Base-by-base conservation (phyloP, 2,888 invertebrate genomes). In the Acholoe squamosa region DNA sequence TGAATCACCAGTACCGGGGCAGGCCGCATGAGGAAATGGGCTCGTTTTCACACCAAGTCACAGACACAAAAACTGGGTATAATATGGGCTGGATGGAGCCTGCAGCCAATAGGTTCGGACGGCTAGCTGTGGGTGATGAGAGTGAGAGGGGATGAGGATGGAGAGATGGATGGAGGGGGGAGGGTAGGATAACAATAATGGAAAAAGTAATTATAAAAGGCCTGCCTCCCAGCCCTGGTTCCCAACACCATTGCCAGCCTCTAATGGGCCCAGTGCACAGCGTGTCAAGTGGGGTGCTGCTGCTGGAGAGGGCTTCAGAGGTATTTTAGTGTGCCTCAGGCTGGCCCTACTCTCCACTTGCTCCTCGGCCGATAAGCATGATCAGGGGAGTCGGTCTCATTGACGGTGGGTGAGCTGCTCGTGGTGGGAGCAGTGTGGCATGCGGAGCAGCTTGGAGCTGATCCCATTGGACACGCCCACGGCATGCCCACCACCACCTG, bases 161-260 rank as follows among this genome's bases (percentile, higher is more conserved):
- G 3, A 14, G 61, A 61, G 61, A 19, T 7, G 61, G 14, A n/a
- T 14, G 61, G 5, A 54, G 12, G 54, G 54, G 54, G 54, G 54
- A 54, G n/a, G n/a, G n/a, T n/a, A n/a, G n/a, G n/a, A 61, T 61
- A 61, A 61, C 61, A 61, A 61, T 61, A n/a, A 61, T 61, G 61
- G n/a, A 61, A 61, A 61, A 61, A 61, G 61, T 61, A 61, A 61
- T 61, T 19, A 61, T 14, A 61, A 61, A 61, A 61, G 61, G 12
- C 61, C 61, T n/a, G 22, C 61, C 61, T 61, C 3, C 61, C n/a
- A 19, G 19, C 61, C n/a, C 61, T 61, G 61, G 43, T 61, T n/a
- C 61, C 61, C 61, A 3, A 12, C 61, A n/a, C 61, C 61, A 61
- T 14, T 43, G 19, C 19, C 61, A 3, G 3, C 71, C 31, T 25